phyloP scores from a whole-genome alignment of 1,140 invertebrate genomes.

The Temnothorax curvispinosus region DNA sequence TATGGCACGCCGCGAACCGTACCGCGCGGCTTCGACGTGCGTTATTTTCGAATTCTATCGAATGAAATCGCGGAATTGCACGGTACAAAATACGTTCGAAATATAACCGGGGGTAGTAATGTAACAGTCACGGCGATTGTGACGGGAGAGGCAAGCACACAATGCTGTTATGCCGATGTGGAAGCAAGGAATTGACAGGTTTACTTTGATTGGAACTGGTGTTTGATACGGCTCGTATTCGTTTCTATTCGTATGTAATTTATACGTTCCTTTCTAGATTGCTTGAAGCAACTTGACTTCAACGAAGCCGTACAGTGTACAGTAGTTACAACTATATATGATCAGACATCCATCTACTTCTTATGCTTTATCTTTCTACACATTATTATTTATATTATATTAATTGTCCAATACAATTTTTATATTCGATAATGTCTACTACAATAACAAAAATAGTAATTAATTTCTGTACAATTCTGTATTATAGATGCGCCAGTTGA shows the following conservation, averaged over 20 bases:
- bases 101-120: conserved; percentile 51
- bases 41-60: conserved; percentile 58
- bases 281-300: neutral
- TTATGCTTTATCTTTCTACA: neutral
- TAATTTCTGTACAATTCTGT: neutral
- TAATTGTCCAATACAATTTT: neutral
- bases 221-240: neutral
- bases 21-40: conserved; percentile 3
- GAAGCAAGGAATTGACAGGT: conserved; percentile 40
- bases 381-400: neutral
- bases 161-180: neutral
- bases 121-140: conserved; percentile 22
- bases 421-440: neutral
- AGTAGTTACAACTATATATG: neutral
- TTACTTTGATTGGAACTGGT: conserved; percentile 35
- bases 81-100: conserved; percentile 40
- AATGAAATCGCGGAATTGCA: conserved; percentile 58
- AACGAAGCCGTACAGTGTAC: neutral
- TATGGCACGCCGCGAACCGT: conserved; percentile 65
- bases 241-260: neutral
- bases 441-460: neutral
- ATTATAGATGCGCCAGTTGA: conserved; percentile 29
- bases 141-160: neutral
- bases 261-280: neutral
- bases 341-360: conserved; percentile 1